Percentiles rank a stretch among this genome's conserved stretches.
Evolutionary conservation across 2,113 vertebrate genomes (phyloP).

Genomic region (Nestor notabilis): DNA sequence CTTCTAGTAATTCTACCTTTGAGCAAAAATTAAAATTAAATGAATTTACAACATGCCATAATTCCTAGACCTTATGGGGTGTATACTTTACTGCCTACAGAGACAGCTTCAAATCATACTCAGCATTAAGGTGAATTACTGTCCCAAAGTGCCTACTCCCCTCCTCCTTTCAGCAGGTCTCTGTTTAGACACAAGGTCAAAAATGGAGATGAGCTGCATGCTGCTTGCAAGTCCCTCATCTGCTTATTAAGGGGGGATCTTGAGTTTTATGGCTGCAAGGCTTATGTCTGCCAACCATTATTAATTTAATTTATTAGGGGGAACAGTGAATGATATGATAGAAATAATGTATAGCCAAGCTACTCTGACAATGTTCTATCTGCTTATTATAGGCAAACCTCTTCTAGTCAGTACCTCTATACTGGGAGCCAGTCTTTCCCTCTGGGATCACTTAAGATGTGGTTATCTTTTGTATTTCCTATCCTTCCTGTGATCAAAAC

Average conservation of each 20-base stretch:
- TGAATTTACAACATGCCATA: conserved; percentile 27
- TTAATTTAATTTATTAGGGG: conserved; percentile 38
- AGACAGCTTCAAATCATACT: conserved; percentile 9
- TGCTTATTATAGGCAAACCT: background rate
- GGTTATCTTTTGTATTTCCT: background rate
- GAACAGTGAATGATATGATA: background rate
- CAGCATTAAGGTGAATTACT: conserved; percentile 28
- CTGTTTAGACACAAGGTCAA: conserved; percentile 43
- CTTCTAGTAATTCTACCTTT: conserved; percentile 1
- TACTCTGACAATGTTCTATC: background rate
- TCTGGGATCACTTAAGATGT: background rate
- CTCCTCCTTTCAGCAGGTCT: background rate
- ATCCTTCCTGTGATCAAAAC: background rate
- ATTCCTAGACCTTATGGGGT: conserved; percentile 2
- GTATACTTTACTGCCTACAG: background rate
- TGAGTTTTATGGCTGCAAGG: conserved; percentile 30
- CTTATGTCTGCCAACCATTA: conserved; percentile 15
- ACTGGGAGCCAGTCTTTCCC: background rate
- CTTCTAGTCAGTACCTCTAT: background rate
- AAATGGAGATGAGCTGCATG: background rate
- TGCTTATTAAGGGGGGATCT: conserved; percentile 6
- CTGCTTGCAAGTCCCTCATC: background rate
- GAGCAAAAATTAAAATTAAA: conserved; percentile 40
- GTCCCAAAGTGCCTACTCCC: background rate
- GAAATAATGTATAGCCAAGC: background rate